Base-by-base conservation (phyloP, 1,140 invertebrate genomes). In the Ctenoplectra terminalis region DNA sequence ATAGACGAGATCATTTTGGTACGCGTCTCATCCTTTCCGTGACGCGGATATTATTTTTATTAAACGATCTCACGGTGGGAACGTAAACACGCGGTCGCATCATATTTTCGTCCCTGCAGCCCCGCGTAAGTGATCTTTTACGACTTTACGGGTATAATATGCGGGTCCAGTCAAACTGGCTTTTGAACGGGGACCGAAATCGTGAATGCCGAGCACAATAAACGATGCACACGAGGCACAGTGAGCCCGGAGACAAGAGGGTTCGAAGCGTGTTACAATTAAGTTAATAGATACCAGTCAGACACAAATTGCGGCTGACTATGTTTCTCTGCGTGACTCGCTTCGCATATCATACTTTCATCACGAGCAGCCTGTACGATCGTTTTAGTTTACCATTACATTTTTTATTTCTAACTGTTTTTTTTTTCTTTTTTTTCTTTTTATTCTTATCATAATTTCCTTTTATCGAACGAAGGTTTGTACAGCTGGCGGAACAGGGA, bases 221-320 rank as follows among this genome's bases (percentile, higher is more conserved):
- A 82, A 78, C 56, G 66, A 78, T 64, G 56, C 63, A 54, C 50
- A 48, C 52, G 52, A 66, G 61, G 15, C n/a, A 75, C 29, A 15
- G 29, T 54, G 17, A 31, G 34, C 26, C 11, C 34, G 52, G 46
- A 71, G 63, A 84, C 67, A 82, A 67, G 81, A 76, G 83, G 29
- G 66, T 73, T 78, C 75, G 76, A 63, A 73, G 78, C 82, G 80
- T 80, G 80, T 85, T 87, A 90, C 89, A 90, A 90, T 92, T 89
- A 85, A 90, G 87, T 87, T 89, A 91, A 91, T 91, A 90, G 89
- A 90, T 90, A 87, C 77, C 89, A 91, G 90, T 91, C 90, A 88
- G 82, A 70, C 70, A 79, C 81, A 87, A 90, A 91, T 89, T 90
- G 86, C 82, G 58, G 40, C 56, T 23, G 71, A 63, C 71, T 72